phyloP scores from a whole-genome alignment of 2,113 vertebrate species.

The Dicentrarchus labrax region DNA sequence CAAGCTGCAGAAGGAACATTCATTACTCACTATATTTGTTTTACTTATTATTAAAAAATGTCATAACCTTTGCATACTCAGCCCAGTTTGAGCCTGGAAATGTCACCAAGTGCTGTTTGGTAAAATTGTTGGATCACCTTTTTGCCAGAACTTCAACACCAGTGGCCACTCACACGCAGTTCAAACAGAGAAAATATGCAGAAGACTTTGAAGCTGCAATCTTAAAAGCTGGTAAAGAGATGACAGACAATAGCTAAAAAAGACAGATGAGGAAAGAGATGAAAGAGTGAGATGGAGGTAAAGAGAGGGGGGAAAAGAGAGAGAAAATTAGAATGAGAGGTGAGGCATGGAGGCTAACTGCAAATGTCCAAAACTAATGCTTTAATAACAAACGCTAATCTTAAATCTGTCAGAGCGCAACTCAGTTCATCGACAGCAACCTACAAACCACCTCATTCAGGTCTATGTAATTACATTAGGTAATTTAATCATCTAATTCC shows the following conservation, averaged over 20 bases:
- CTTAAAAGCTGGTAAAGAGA: not conserved
- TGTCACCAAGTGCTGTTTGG: not conserved
- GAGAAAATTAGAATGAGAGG: not conserved
- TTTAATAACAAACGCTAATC: constrained; percentile 3
- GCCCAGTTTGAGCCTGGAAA: constrained; percentile 2
- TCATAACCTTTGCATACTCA: constrained; percentile 9
- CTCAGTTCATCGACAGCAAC: not conserved
- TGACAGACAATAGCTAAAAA: not conserved
- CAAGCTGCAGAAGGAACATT: not conserved
- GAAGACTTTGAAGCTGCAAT: not conserved
- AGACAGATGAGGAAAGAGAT: not conserved
- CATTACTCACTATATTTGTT: not conserved
- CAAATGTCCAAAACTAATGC: not conserved
- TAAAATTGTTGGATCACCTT: not conserved
- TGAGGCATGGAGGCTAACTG: not conserved
- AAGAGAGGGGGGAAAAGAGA: not conserved
- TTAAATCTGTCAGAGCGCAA: not conserved
- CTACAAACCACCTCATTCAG: not conserved
- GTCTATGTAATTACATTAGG: constrained; percentile 39
- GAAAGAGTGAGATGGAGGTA: not conserved
- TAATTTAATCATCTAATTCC: constrained; percentile 28
- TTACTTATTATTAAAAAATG: constrained; percentile 3
- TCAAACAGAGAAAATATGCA: not conserved
- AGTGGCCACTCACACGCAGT: not conserved
- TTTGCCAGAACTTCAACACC: not conserved